Conservation (phyloP, 2,888 invertebrate species). For the Deilephila elpenor region DNA sequence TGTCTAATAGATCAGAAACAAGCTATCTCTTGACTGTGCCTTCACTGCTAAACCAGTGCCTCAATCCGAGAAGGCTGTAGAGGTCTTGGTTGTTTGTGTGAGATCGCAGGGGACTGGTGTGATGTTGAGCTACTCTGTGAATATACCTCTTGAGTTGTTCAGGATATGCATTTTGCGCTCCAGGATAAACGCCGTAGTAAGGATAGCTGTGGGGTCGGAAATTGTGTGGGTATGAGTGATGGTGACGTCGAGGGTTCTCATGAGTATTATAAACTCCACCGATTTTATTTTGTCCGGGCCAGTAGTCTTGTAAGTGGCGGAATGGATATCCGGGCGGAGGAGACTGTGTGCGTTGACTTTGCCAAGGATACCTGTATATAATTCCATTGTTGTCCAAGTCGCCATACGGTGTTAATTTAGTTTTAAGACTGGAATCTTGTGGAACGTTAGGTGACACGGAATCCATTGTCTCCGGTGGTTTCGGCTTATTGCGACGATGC, state of each 20-base stretch:
- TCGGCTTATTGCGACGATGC: conserved; percentile 73
- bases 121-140: conserved; percentile 62
- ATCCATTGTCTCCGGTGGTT: conserved; percentile 51
- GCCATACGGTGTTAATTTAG: conserved; percentile 42
- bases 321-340: conserved; percentile 77
- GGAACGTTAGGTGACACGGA: conserved; percentile 41
- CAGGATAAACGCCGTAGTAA: conserved; percentile 52
- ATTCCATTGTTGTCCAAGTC: conserved; percentile 58
- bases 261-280: conserved; percentile 75
- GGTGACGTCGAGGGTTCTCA: conserved; percentile 77
- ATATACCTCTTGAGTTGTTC: conserved; percentile 64
- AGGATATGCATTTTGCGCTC: conserved; percentile 60
- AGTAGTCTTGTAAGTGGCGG: conserved; percentile 77
- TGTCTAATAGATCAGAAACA: conserved; percentile 61
- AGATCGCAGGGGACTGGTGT: conserved; percentile 60
- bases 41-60: conserved; percentile 81
- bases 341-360: conserved; percentile 67
- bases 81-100: conserved; percentile 71
- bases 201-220: conserved; percentile 67
- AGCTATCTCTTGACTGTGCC: conserved; percentile 80
- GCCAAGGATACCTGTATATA: conserved; percentile 76
- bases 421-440: conserved; percentile 44
- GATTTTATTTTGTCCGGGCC: conserved; percentile 70
- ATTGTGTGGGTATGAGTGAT: conserved; percentile 75
- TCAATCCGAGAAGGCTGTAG: conserved; percentile 76